Evolutionary conservation across 2,113 vertebrate species (phyloP), one percentile per base, ranked within the genome.

Genomic region (Anhinga anhinga): DNA sequence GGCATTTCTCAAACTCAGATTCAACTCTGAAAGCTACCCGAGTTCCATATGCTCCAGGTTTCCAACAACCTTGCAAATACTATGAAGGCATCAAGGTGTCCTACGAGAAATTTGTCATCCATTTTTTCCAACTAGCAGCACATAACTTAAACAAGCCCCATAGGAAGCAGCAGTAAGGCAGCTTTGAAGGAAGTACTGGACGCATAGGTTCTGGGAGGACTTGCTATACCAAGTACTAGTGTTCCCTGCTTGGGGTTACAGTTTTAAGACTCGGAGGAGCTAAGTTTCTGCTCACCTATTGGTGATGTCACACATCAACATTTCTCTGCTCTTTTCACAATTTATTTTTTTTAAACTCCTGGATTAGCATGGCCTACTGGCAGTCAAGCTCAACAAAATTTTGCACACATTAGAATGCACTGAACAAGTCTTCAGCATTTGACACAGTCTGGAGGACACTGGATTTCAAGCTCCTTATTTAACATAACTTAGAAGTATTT

Each of bases 201-300:
- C 26, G 36, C 13, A 65, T 0, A 13, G 13, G 4, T 72, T 82
- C 55, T 65, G 17, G 16, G 10, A 76, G 11, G 65, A 65, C 23
- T 21, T 2, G 0, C 34, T 36, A 22, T 3, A 53, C 3, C 50
- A 67, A 36, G 18, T 26, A 53, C 14, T 20, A 47, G 7, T 5
- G 6, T 45, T 73, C 63, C 50, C 25, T 44, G 14, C 49, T 73
- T 8, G 13, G 13, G 14, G 8, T 61, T 61, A 38, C 34, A 56
- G 36, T 47, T 92, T 62, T 32, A 15, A 67, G 32, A 17, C 34
- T 53, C 34, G 1, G 3, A 16, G 19, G 32, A 61, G 26, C 25
- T 45, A 16, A 1, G 6, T 5, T 93, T 77, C 58, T 89, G n/a
- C 44, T 58, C 25, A 56, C n/a, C 49, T 65, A 3, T 3, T 72